Percentiles rank a stretch among this genome's conserved stretches.
Conservation (phyloP, 1,140 invertebrate species). For the Epicauta chinensis region DNA sequence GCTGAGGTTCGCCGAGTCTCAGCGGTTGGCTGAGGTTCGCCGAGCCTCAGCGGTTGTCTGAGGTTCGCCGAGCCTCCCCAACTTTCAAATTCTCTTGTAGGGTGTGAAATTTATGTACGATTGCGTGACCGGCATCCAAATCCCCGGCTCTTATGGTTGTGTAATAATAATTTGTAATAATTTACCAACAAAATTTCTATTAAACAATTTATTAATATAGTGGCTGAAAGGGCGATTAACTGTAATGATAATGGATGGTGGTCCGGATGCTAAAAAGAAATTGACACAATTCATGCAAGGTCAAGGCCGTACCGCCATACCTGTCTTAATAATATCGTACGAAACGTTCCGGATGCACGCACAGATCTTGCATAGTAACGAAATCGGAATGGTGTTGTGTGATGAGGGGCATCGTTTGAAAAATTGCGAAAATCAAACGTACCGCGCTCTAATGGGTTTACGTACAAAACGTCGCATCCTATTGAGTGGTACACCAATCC, state of each 20-base stretch:
- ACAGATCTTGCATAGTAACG: slow-evolving; percentile 77
- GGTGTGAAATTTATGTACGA: slow-evolving; percentile 99
- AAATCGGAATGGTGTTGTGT: slow-evolving; percentile 94
- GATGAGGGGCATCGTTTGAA: slow-evolving; percentile 86
- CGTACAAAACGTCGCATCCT: slow-evolving; percentile 83
- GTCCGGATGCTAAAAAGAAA: slow-evolving; percentile 80
- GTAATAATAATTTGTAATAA: too few species aligned
- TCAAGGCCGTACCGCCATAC: slow-evolving; percentile 64
- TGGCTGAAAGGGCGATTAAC: slow-evolving; percentile 85
- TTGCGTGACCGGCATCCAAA: slow-evolving; percentile 90
- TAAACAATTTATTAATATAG: too few species aligned
- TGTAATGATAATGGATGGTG: slow-evolving; percentile 86
- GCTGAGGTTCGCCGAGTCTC: too few species aligned
- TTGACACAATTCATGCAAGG: slow-evolving; percentile 68
- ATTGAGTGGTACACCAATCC: slow-evolving; percentile 98
- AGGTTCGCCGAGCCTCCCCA: too few species aligned
- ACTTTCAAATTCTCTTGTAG: slow-evolving; percentile 38
- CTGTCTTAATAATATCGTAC: slow-evolving; percentile 96
- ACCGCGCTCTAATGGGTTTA: slow-evolving; percentile 86
- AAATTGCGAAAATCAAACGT: slow-evolving; percentile 98
- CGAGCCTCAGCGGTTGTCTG: too few species aligned
- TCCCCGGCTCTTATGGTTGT: slow-evolving; percentile 84
- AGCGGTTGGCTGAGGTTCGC: too few species aligned
- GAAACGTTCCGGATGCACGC: slow-evolving; percentile 96
- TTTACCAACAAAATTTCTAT: too few species aligned